phyloP scores from a whole-genome alignment of 2,113 vertebrate species.

The Rhinopomastus cyanomelas region DNA sequence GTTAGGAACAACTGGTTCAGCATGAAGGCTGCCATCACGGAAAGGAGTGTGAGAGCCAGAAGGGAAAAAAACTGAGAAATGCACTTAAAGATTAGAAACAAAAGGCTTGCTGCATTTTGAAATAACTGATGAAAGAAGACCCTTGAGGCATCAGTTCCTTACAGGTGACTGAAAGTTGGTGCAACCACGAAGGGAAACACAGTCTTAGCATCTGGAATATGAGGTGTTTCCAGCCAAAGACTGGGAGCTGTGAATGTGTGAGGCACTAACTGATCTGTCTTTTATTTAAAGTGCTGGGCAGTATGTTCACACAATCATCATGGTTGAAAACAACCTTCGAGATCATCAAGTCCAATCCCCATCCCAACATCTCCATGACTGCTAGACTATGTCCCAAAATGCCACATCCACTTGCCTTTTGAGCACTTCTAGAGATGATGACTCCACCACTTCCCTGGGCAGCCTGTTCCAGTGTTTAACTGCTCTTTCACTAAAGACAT shows the following conservation, averaged over 20 bases:
- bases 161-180: neutral
- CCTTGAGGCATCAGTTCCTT: neutral
- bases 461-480: too few relatives aligned
- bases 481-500: too few relatives aligned
- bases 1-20: neutral
- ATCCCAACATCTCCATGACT: too few relatives aligned
- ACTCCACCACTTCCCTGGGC: too few relatives aligned
- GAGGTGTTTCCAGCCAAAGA: neutral
- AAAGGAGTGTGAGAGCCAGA: neutral
- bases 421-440: too few relatives aligned
- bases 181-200: neutral
- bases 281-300: neutral
- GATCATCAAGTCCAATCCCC: too few relatives aligned
- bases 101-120: neutral
- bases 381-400: too few relatives aligned
- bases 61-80: neutral
- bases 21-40: neutral
- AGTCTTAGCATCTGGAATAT: neutral
- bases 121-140: conserved; percentile 3
- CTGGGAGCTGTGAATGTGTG: neutral
- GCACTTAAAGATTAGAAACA: neutral
- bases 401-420: too few relatives aligned
- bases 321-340: too few relatives aligned
- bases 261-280: neutral
- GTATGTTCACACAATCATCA: too few relatives aligned